Percentiles rank a stretch among this genome's conserved stretches.
These are phyloP conservation scores for Coendou prehensilis DNA, from an alignment of 2,797 vertebrate genomes.

Conservation along the genomic window DNA sequence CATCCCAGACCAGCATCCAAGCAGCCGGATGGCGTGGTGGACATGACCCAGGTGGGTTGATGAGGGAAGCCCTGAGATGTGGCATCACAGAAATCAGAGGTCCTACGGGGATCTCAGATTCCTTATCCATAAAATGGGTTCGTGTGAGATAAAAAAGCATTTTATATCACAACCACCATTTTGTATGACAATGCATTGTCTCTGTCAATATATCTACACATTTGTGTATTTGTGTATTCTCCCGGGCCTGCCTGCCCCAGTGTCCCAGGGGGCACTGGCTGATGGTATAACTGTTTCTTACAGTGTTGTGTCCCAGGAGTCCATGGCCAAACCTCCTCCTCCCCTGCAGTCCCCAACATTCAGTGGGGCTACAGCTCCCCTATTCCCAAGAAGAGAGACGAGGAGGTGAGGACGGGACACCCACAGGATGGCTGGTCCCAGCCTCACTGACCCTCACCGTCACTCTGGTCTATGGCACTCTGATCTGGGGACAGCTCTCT, in stretches of 20 bases:
- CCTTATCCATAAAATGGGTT: neutral
- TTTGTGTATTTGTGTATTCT: rapidly evolving
- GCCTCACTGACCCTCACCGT: neutral
- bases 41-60: rapidly evolving
- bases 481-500: neutral
- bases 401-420: neutral
- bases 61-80: neutral
- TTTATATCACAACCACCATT: rapidly evolving
- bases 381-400: neutral
- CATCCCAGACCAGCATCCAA: neutral
- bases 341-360: neutral
- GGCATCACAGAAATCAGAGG: neutral
- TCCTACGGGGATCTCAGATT: neutral
- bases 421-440: neutral
- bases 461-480: neutral
- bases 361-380: neutral
- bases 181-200: rapidly evolving
- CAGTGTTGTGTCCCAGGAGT: neutral
- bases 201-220: rapidly evolving
- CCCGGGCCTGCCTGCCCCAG: no score
- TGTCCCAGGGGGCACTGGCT: rapidly evolving
- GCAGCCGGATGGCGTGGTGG: rapidly evolving
- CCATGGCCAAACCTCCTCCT: neutral
- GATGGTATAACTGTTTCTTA: neutral
- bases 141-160: rapidly evolving